Percentiles rank a stretch among this genome's conserved stretches.
phyloP scores from a whole-genome alignment of 2,113 vertebrate species.

The Xenus cinereus region DNA sequence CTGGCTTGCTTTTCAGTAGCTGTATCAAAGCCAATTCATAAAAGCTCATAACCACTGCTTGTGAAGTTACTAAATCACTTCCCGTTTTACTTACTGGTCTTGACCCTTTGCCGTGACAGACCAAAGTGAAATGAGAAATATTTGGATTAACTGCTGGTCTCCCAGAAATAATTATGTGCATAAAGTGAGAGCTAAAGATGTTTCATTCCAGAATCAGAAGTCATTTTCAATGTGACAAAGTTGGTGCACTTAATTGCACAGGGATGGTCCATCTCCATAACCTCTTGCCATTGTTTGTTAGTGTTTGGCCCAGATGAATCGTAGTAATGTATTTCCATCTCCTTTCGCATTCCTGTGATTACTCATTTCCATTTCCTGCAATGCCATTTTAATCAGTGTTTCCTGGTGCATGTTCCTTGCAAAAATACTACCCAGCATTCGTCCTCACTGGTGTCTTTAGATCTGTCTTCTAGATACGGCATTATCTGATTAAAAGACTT shows the following conservation, averaged over 20 bases:
- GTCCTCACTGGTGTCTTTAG: not conserved
- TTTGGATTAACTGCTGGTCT: not conserved
- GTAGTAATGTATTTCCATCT: not conserved
- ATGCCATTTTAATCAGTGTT: not conserved
- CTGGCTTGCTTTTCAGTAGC: not conserved
- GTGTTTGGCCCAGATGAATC: not conserved
- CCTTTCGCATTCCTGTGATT: not conserved
- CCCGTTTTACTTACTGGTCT: not conserved
- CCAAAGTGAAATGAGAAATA: not conserved
- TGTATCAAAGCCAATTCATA: not conserved
- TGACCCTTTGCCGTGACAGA: not conserved
- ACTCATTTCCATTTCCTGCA: not conserved
- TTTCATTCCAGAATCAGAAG: conserved; percentile 2
- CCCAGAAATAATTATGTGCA: not conserved
- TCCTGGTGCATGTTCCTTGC: not conserved
- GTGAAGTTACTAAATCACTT: not conserved
- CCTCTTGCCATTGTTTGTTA: not conserved
- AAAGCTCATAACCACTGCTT: not conserved
- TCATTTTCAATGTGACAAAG: not conserved
- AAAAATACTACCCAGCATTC: not conserved
- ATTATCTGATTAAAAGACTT: not conserved
- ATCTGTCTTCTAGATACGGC: not conserved
- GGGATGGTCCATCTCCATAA: not conserved
- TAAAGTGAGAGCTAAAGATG: not conserved
- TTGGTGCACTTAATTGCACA: not conserved